Evolutionary conservation across 2,888 invertebrate species (phyloP).

Genomic region (Drosophila mulleri): DNA sequence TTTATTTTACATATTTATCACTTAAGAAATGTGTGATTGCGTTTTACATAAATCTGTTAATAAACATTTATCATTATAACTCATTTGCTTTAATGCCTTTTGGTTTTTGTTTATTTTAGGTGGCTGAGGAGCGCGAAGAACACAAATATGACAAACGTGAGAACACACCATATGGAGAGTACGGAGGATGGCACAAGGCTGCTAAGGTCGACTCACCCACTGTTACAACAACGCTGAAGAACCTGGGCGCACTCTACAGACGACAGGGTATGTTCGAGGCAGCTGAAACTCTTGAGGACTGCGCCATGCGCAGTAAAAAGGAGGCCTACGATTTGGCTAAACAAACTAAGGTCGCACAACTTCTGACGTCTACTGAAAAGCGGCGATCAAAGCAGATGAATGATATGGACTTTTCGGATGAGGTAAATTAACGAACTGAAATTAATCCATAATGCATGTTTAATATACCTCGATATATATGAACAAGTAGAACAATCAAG

Average conservation of each 20-base stretch:
- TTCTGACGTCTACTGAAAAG: conserved; percentile 87
- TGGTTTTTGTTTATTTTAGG: conserved; percentile 88
- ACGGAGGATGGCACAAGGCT: conserved; percentile 99
- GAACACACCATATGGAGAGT: conserved; percentile 93
- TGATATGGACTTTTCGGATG: conserved; percentile 82
- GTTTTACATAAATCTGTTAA: conserved; percentile 1
- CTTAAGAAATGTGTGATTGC: conserved; percentile 4
- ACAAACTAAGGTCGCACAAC: conserved; percentile 93
- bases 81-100: conserved; percentile 1
- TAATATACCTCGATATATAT: conserved; percentile 7
- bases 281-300: conserved; percentile 99
- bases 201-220: conserved; percentile 99
- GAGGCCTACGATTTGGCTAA: conserved; percentile 98
- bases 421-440: conserved; percentile 64
- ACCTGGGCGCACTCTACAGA: conserved; percentile 98
- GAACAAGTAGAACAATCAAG: conserved; percentile 7
- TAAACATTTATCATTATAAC: conserved; percentile 2
- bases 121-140: conserved; percentile 99
- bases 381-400: conserved; percentile 87
- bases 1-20: neutral
- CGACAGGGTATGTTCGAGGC: conserved; percentile 99
- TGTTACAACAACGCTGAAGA: conserved; percentile 98
- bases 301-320: conserved; percentile 97
- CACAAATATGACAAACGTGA: conserved; percentile 95
- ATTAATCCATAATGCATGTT: neutral